These are phyloP conservation scores for Synaphobranchus kaupii DNA, from an alignment of 2,797 vertebrate species.

Conservation along the genomic window DNA sequence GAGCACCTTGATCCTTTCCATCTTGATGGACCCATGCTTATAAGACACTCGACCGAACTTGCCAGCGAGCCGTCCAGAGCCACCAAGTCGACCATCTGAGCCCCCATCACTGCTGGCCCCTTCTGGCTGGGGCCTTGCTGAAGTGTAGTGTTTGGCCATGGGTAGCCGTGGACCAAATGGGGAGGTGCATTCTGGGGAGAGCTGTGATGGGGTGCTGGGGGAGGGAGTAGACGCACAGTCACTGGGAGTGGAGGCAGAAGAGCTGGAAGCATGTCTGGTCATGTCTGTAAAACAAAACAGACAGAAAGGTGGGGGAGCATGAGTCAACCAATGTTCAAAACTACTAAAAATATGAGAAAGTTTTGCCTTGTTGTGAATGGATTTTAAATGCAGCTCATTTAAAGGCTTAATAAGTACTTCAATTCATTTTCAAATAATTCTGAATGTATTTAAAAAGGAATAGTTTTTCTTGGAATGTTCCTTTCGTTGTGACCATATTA, in stretches of 20 bases:
- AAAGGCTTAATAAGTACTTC: background rate
- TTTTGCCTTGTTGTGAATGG: background rate
- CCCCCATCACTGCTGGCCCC: constrained; percentile 78
- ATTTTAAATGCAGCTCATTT: constrained; percentile 1
- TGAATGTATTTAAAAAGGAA: background rate
- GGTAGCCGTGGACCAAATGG: constrained; percentile 73
- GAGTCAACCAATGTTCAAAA: background rate
- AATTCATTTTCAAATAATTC: background rate
- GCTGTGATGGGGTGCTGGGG: constrained; percentile 74
- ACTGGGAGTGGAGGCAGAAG: constrained; percentile 76
- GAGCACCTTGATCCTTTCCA: constrained; percentile 74
- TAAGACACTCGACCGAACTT: constrained; percentile 73
- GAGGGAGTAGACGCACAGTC: constrained; percentile 76
- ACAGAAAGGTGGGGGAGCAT: constrained; percentile 27
- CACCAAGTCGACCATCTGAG: constrained; percentile 59
- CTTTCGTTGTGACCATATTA: background rate
- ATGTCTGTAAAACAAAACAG: constrained; percentile 65
- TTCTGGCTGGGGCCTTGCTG: constrained; percentile 86
- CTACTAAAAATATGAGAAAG: background rate
- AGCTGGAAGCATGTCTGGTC: constrained; percentile 74
- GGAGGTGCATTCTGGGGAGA: constrained; percentile 69
- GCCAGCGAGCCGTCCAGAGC: constrained; percentile 63
- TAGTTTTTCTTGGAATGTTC: background rate
- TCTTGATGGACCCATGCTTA: constrained; percentile 74
- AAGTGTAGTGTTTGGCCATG: constrained; percentile 65